Evolutionary conservation across 2,888 invertebrate species (phyloP).

Genomic region (Nematopogon swammerdamellus): DNA sequence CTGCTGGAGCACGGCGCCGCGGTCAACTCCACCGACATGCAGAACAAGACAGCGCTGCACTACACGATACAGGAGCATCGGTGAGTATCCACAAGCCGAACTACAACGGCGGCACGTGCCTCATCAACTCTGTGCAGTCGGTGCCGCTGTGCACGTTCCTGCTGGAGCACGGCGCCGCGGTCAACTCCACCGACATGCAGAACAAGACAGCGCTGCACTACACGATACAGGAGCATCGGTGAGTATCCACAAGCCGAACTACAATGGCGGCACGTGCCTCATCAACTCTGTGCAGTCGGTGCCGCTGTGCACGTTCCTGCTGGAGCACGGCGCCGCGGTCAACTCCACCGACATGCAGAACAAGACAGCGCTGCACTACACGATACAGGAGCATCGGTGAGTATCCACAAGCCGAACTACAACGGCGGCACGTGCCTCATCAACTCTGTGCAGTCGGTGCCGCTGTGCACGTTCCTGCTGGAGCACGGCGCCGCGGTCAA

Average conservation of each 20-base stretch:
- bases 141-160: constrained; percentile 61
- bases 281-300: constrained; percentile 91
- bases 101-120: neutral
- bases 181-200: constrained; percentile 86
- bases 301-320: constrained; percentile 57
- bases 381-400: constrained; percentile 76
- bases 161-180: constrained; percentile 68
- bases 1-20: constrained; percentile 65
- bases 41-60: constrained; percentile 88
- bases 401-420: too few relatives aligned
- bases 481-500: constrained; percentile 79
- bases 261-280: neutral
- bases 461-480: constrained; percentile 55
- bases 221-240: constrained; percentile 81
- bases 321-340: constrained; percentile 71
- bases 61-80: constrained; percentile 87
- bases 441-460: constrained; percentile 85
- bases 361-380: constrained; percentile 91
- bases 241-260: constrained; percentile 1
- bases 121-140: constrained; percentile 88
- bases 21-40: constrained; percentile 85
- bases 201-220: constrained; percentile 91
- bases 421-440: constrained; percentile 38
- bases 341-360: constrained; percentile 87
- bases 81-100: constrained; percentile 17